Evolutionary conservation across 1,140 invertebrate genomes (phyloP).

Genomic region (Littorina saxatilis): DNA sequence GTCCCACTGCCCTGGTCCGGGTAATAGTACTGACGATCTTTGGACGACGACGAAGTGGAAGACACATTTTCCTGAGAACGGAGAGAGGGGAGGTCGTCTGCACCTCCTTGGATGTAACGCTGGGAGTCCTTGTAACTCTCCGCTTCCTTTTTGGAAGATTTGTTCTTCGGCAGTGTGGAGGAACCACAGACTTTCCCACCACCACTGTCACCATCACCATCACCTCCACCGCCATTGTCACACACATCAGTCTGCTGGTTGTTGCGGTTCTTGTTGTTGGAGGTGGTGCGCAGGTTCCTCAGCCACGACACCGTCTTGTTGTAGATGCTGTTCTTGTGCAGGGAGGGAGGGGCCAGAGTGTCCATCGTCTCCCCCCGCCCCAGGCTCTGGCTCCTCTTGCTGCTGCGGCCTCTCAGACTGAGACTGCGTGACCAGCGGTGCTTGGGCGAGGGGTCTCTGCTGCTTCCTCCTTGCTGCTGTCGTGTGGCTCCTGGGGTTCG

Average conservation of each 20-base stretch:
- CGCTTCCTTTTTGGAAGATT: too few species aligned
- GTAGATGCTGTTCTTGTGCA: conserved; percentile 49
- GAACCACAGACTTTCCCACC: too few species aligned
- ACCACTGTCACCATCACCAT: background rate
- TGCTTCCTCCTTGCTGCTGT: background rate
- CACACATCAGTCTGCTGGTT: background rate
- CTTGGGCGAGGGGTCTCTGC: background rate
- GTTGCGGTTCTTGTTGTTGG: conserved; percentile 38
- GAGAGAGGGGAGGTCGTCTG: background rate
- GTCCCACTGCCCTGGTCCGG: background rate
- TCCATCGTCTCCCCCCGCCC: background rate
- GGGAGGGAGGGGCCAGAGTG: conserved; percentile 9
- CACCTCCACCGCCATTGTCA: background rate
- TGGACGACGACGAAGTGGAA: background rate
- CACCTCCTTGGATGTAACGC: background rate
- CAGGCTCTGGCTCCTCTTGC: conserved; percentile 26
- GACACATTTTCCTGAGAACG: conserved; percentile 2
- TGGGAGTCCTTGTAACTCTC: background rate
- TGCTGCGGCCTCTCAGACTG: conserved; percentile 3
- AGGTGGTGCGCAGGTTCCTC: conserved; percentile 45
- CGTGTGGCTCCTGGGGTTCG: background rate
- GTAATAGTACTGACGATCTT: background rate
- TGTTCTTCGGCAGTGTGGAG: background rate
- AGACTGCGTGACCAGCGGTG: conserved; percentile 21
- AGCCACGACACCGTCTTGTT: conserved; percentile 55